phyloP scores from a whole-genome alignment of 2,888 invertebrate species.

The Myopa testacea region DNA sequence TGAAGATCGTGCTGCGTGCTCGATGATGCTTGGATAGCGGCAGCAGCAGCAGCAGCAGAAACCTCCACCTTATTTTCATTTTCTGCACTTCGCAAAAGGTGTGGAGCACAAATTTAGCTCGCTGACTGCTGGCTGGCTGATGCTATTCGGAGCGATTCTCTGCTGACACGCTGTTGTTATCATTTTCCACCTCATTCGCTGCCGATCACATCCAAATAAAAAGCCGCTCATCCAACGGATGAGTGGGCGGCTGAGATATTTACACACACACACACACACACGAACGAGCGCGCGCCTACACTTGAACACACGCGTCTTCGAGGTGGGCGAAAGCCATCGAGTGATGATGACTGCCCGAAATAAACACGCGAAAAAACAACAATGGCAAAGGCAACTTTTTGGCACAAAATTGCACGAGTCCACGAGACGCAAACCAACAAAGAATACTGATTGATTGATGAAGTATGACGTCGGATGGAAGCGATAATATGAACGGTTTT shows the following conservation, averaged over 20 bases:
- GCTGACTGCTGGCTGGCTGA: neutral
- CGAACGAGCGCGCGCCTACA: constrained; percentile 6
- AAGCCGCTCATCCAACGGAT: neutral
- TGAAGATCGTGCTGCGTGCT: neutral
- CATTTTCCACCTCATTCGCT: neutral
- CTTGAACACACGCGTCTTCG: constrained; percentile 8
- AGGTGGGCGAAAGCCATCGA: neutral
- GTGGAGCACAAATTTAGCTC: constrained; percentile 20
- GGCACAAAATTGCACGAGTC: too few species aligned
- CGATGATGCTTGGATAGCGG: too few species aligned
- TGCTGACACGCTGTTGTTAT: constrained; percentile 15
- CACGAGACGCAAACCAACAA: neutral
- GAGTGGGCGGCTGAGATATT: neutral
- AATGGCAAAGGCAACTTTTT: neutral
- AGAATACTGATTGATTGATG: neutral
- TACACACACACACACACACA: neutral
- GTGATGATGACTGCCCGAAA: neutral
- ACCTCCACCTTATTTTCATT: neutral
- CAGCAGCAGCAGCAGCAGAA: neutral
- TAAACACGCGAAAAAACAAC: neutral
- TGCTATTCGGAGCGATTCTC: neutral
- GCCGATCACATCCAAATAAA: neutral
- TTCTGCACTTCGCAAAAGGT: constrained; percentile 5
- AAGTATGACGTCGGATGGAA: too few species aligned
- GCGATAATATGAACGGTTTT: too few species aligned